Percentiles rank a stretch among this genome's conserved stretches.
Conservation (phyloP, 2,888 invertebrate species). For the Seira sanloemensis region DNA sequence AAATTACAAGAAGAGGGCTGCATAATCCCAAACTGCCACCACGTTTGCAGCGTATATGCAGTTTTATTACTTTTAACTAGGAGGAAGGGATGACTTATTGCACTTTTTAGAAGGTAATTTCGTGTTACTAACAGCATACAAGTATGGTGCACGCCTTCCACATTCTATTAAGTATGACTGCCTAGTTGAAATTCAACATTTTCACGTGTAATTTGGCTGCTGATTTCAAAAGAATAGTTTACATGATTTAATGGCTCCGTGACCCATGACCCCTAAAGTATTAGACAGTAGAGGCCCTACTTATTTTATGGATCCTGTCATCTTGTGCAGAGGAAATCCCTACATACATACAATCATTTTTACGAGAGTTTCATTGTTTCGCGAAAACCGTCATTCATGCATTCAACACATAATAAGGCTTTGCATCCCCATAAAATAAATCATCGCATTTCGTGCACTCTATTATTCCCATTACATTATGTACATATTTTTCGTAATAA, state of each 20-base stretch:
- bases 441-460: background rate
- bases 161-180: slow-evolving; percentile 14
- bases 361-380: slow-evolving; percentile 28
- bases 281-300: background rate
- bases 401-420: background rate
- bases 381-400: slow-evolving; percentile 23
- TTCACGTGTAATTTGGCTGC: slow-evolving; percentile 5
- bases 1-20: background rate
- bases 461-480: background rate
- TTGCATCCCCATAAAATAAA: background rate
- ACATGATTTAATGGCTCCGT: slow-evolving; percentile 54
- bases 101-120: no score
- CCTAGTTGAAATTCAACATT: slow-evolving; percentile 5
- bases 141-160: slow-evolving; percentile 28
- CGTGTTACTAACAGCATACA: no score
- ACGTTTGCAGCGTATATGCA: background rate
- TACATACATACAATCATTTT: background rate
- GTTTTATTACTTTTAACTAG: background rate
- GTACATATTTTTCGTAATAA: slow-evolving; percentile 25
- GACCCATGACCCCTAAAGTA: slow-evolving; percentile 47
- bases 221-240: slow-evolving; percentile 42
- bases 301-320: background rate
- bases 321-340: background rate
- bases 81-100: background rate
- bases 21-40: background rate